A percentile compares a stretch with the other conserved stretches of the same genome.
These are phyloP conservation scores for Ypsolopha scabrella DNA, from an alignment of 2,888 invertebrate genomes.

Conservation along the genomic window DNA sequence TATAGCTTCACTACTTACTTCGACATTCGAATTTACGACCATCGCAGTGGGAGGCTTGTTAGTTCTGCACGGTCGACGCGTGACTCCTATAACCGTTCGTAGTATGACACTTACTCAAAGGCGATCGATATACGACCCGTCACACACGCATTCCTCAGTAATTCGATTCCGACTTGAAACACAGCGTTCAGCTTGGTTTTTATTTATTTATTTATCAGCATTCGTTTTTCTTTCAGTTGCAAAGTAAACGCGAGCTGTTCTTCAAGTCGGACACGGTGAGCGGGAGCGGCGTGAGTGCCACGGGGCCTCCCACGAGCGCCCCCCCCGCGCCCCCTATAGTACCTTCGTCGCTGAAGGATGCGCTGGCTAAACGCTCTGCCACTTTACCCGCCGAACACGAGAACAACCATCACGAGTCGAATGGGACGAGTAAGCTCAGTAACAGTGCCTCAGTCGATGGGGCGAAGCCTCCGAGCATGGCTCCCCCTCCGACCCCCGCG, in stretches of 20 bases:
- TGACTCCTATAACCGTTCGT: neutral
- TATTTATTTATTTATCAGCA: neutral
- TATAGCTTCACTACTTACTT: constrained; percentile 11
- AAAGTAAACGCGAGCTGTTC: constrained; percentile 89
- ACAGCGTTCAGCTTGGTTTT: neutral
- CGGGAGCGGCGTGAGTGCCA: constrained; percentile 59
- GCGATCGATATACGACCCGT: constrained; percentile 1
- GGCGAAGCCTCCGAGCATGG: constrained; percentile 46
- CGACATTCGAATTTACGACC: constrained; percentile 28
- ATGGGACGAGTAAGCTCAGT: constrained; percentile 54
- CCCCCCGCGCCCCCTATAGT: constrained; percentile 57
- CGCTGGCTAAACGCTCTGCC: constrained; percentile 54
- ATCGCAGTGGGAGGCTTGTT: constrained; percentile 29
- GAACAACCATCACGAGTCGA: constrained; percentile 64
- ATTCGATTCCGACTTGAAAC: neutral
- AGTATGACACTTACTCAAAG: neutral
- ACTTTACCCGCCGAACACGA: constrained; percentile 52
- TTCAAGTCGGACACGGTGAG: constrained; percentile 79
- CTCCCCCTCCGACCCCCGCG: constrained; percentile 54
- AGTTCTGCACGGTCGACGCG: constrained; percentile 9
- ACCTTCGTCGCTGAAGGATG: constrained; percentile 63
- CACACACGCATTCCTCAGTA: neutral
- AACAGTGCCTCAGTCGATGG: constrained; percentile 52
- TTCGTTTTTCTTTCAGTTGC: constrained; percentile 70
- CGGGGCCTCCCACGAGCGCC: constrained; percentile 24